Conservation (phyloP, 1,140 invertebrate species). For the Caenorhabditis inopinata region DNA sequence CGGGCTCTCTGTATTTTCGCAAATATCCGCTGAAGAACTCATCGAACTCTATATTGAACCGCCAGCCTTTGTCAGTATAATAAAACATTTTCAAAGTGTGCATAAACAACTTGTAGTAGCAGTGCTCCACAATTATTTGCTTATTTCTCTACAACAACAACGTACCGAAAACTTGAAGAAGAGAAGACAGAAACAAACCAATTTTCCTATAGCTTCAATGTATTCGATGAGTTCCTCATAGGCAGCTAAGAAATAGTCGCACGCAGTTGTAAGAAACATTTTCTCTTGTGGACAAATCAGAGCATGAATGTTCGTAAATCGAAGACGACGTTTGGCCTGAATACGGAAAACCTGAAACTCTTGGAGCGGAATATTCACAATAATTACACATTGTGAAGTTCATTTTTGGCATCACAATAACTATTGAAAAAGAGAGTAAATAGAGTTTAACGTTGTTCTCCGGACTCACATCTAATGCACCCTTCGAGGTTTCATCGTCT, state of each 20-base stretch:
- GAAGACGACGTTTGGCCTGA: neutral
- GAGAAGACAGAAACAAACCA: neutral
- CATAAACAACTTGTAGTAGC: slow-evolving; percentile 20
- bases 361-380: too few species aligned
- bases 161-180: neutral
- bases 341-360: too few species aligned
- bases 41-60: neutral
- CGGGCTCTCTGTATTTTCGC: neutral
- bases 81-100: slow-evolving; percentile 30
- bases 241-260: neutral
- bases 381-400: too few species aligned
- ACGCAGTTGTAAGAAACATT: slow-evolving; percentile 4
- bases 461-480: neutral
- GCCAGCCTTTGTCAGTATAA: slow-evolving; percentile 1
- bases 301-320: neutral
- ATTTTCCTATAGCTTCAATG: neutral
- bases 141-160: slow-evolving; percentile 21
- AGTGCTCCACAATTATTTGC: slow-evolving; percentile 28
- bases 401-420: too few species aligned
- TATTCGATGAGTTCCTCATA: slow-evolving; percentile 12
- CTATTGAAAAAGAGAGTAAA: too few species aligned
- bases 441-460: too few species aligned
- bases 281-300: slow-evolving; percentile 11
- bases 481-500: neutral
- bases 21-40: slow-evolving; percentile 14